phyloP scores from a whole-genome alignment of 1,140 invertebrate species.

The Drosophila leontia region DNA sequence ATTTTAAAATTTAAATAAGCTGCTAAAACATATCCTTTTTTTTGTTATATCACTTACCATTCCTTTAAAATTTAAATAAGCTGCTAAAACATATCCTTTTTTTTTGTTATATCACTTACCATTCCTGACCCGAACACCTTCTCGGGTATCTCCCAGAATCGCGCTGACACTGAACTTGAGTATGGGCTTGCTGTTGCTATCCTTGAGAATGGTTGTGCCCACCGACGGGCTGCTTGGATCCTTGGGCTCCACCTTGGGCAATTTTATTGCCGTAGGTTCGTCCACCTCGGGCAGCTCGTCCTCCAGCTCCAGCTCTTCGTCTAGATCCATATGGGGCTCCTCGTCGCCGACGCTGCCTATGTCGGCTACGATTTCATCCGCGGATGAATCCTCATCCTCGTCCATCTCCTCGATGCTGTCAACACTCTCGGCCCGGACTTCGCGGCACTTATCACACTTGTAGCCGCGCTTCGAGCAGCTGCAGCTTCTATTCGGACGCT shows the following conservation, averaged over 20 bases:
- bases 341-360: constrained; percentile 66
- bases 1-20: background rate
- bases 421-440: constrained; percentile 69
- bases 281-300: constrained; percentile 62
- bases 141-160: constrained; percentile 89
- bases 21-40: background rate
- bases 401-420: constrained; percentile 76
- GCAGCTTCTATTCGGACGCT: constrained; percentile 41
- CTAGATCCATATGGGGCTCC: constrained; percentile 62
- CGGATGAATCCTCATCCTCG: constrained; percentile 72
- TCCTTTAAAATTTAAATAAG: too few relatives aligned
- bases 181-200: constrained; percentile 88
- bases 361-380: constrained; percentile 74
- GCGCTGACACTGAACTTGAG: constrained; percentile 97
- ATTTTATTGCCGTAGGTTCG: constrained; percentile 65
- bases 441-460: constrained; percentile 83
- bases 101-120: constrained; percentile 71
- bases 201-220: constrained; percentile 78
- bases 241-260: constrained; percentile 78
- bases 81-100: background rate
- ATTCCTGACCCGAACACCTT: constrained; percentile 84
- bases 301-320: constrained; percentile 61
- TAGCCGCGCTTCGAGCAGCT: constrained; percentile 72
- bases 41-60: constrained; percentile 76
- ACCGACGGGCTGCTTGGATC: constrained; percentile 30